phyloP scores from a whole-genome alignment of 2,113 vertebrate genomes.

The Halichoeres trimaculatus region DNA sequence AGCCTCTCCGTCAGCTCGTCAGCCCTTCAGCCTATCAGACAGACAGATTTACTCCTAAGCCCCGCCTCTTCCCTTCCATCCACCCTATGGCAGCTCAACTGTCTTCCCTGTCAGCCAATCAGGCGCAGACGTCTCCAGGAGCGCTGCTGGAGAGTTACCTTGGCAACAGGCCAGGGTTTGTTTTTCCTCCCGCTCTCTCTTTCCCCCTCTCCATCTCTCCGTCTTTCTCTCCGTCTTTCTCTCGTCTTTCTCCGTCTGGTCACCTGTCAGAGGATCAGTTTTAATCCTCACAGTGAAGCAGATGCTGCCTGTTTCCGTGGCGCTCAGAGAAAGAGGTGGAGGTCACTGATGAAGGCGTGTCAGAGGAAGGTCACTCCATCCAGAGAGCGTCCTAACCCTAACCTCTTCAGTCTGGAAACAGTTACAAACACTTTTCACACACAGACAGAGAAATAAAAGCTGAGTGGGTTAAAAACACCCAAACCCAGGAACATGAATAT shows the following conservation, averaged over 20 bases:
- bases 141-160: slow-evolving; percentile 78
- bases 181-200: slow-evolving; percentile 27
- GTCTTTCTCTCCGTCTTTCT: not conserved
- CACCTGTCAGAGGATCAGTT: slow-evolving; percentile 72
- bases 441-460: not conserved
- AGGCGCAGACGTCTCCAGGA: slow-evolving; percentile 50
- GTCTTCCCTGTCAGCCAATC: slow-evolving; percentile 71
- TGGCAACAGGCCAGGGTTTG: slow-evolving; percentile 84
- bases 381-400: too few relatives aligned
- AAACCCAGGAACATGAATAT: too few relatives aligned
- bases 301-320: slow-evolving; percentile 47
- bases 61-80: slow-evolving; percentile 41
- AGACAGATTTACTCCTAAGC: slow-evolving; percentile 37
- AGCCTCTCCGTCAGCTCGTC: slow-evolving; percentile 49
- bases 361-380: not conserved
- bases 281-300: slow-evolving; percentile 47
- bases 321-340: not conserved
- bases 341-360: too few relatives aligned
- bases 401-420: too few relatives aligned
- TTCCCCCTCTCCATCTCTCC: slow-evolving; percentile 6
- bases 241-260: slow-evolving; percentile 41
- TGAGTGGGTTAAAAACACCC: too few relatives aligned
- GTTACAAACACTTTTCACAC: not conserved
- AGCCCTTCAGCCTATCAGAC: slow-evolving; percentile 47
- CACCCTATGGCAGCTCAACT: slow-evolving; percentile 68